A percentile compares a stretch with the other conserved stretches of the same genome.
phyloP scores from a whole-genome alignment of 1,140 invertebrate species.

The Eumaeus atala region DNA sequence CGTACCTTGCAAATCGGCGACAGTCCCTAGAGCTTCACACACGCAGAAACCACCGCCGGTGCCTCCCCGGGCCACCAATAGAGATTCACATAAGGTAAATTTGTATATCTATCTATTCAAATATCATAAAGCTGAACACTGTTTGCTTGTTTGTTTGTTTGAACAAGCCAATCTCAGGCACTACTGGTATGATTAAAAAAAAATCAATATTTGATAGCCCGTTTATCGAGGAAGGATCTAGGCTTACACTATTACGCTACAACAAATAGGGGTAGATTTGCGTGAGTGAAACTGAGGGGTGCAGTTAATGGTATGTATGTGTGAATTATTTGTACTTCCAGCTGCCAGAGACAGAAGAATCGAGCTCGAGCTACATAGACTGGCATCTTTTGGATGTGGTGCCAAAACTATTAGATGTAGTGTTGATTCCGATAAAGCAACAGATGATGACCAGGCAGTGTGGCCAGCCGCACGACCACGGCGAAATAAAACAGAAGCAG shows the following conservation, averaged over 20 bases:
- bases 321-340: slow-evolving; percentile 14
- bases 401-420: slow-evolving; percentile 86
- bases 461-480: slow-evolving; percentile 55
- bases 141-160: no score
- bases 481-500: slow-evolving; percentile 45
- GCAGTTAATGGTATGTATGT: no score
- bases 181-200: no score
- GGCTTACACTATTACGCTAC: no score
- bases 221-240: no score
- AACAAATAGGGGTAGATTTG: no score
- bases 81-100: slow-evolving; percentile 36
- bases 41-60: slow-evolving; percentile 51
- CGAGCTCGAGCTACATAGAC: slow-evolving; percentile 37
- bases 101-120: not conserved
- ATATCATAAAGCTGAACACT: no score
- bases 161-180: no score
- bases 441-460: slow-evolving; percentile 64
- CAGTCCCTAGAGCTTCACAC: slow-evolving; percentile 48
- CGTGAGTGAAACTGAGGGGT: no score
- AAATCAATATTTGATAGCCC: no score
- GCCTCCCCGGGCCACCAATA: slow-evolving; percentile 44
- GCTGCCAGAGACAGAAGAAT: slow-evolving; percentile 20
- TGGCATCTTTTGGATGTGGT: slow-evolving; percentile 92
- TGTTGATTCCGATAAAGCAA: slow-evolving; percentile 83
- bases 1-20: slow-evolving; percentile 47